Evolutionary conservation across 92 coral and sea anemone genomes (phyloP).

Genomic region (Diadumene lineata): DNA sequence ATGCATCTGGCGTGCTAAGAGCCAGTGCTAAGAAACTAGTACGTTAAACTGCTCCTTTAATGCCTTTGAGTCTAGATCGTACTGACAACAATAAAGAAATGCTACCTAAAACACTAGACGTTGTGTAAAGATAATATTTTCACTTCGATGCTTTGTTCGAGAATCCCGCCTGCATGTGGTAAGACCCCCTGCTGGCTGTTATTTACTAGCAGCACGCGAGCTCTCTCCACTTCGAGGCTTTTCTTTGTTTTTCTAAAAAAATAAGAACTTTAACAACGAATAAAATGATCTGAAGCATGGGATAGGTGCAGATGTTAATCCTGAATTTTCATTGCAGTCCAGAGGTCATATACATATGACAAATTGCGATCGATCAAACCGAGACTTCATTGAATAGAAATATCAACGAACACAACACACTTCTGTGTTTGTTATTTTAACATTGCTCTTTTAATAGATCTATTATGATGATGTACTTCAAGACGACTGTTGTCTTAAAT

Average conservation of each 20-base stretch:
- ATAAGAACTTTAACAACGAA: neutral
- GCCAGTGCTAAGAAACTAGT: constrained; percentile 10
- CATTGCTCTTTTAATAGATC: constrained; percentile 1
- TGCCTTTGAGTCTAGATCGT: constrained; percentile 20
- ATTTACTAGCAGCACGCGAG: constrained; percentile 13
- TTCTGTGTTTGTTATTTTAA: neutral
- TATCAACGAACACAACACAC: neutral
- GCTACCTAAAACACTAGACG: constrained; percentile 24
- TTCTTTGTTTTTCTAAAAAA: neutral
- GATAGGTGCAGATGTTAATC: constrained; percentile 23
- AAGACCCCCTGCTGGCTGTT: neutral
- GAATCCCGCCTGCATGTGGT: neutral
- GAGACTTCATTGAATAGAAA: neutral
- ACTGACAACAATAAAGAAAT: constrained; percentile 13
- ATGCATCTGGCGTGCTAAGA: constrained; percentile 39
- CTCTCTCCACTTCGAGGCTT: neutral
- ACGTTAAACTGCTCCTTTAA: constrained; percentile 1
- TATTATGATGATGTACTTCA: neutral
- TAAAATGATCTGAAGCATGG: constrained; percentile 6
- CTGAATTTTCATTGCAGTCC: neutral
- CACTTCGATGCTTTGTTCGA: neutral
- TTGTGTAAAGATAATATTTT: constrained; percentile 14
- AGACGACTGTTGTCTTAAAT: too few relatives aligned
- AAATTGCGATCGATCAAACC: neutral
- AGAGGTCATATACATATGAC: neutral